These are phyloP conservation scores for Muscicapa striata DNA, from an alignment of 2,797 vertebrate genomes.

Conservation along the genomic window DNA sequence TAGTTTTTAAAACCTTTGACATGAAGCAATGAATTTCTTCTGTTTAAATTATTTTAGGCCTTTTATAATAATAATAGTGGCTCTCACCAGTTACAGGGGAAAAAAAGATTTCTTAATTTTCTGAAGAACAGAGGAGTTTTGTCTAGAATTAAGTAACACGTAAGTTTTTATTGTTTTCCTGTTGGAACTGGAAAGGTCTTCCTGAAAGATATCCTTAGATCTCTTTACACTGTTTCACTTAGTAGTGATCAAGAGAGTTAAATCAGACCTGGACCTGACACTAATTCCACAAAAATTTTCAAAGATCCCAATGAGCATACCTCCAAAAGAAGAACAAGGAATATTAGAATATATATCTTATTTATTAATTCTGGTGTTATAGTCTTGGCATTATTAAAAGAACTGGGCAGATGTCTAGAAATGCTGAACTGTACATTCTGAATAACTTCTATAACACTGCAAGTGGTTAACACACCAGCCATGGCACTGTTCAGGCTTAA, in stretches of 20 bases:
- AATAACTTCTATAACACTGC: slow-evolving; percentile 27
- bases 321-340: slow-evolving; percentile 23
- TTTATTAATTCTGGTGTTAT: slow-evolving; percentile 14
- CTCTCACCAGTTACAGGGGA: neutral
- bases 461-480: neutral
- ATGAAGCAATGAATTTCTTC: slow-evolving; percentile 26
- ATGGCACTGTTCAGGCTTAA: neutral
- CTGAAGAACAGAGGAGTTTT: neutral
- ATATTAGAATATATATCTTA: slow-evolving; percentile 33
- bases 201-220: neutral
- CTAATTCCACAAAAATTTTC: slow-evolving; percentile 29
- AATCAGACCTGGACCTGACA: neutral
- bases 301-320: slow-evolving; percentile 16
- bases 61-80: slow-evolving; percentile 40
- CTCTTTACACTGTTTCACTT: neutral
- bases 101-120: slow-evolving; percentile 15
- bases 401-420: slow-evolving; percentile 33
- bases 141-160: neutral
- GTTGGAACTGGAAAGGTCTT: neutral
- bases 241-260: neutral
- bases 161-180: slow-evolving; percentile 3
- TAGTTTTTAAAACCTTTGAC: slow-evolving; percentile 54
- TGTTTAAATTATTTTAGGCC: slow-evolving; percentile 34
- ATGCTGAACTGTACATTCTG: slow-evolving; percentile 14
- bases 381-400: slow-evolving; percentile 27